phyloP scores from a whole-genome alignment of 2,797 vertebrate species.

The Acestrorhynchus altus region DNA sequence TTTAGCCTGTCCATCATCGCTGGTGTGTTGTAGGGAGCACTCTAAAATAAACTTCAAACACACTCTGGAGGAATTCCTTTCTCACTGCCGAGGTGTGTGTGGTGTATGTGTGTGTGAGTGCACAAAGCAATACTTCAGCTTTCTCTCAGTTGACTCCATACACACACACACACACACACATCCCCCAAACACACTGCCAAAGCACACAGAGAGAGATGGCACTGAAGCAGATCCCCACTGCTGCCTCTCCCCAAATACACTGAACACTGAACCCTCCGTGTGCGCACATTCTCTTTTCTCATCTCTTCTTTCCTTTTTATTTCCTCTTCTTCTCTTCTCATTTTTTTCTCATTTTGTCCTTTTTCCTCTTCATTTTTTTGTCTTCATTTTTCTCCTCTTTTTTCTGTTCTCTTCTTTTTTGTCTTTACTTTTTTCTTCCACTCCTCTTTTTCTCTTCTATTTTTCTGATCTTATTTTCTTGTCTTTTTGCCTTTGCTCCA shows the following conservation, averaged over 20 bases:
- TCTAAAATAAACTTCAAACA: conserved; percentile 72
- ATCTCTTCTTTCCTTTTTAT: not conserved
- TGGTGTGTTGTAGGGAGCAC: conserved; percentile 47
- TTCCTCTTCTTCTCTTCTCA: conserved; percentile 18
- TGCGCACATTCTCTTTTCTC: not conserved
- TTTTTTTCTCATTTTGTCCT: not conserved
- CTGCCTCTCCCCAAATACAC: conserved; percentile 41
- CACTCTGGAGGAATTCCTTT: conserved; percentile 65
- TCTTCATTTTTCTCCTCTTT: too few species aligned
- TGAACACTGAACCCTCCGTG: not conserved
- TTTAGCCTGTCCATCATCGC: conserved; percentile 70
- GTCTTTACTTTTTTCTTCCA: too few species aligned
- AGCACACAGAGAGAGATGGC: conserved; percentile 67
- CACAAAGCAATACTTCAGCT: conserved; percentile 19
- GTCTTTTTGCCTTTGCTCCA: too few species aligned
- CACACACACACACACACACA: conserved; percentile 28
- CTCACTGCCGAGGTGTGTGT: conserved; percentile 49
- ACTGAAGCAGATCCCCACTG: conserved; percentile 67
- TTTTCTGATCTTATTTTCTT: too few species aligned
- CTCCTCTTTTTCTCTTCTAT: too few species aligned
- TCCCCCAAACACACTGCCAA: conserved; percentile 70
- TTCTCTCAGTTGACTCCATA: conserved; percentile 31
- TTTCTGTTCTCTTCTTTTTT: too few species aligned
- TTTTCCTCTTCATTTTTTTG: conserved; percentile 45
- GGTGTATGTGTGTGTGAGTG: conserved; percentile 34